Base-by-base conservation (phyloP, 2,797 vertebrate species). In the Acanthis flammea region DNA sequence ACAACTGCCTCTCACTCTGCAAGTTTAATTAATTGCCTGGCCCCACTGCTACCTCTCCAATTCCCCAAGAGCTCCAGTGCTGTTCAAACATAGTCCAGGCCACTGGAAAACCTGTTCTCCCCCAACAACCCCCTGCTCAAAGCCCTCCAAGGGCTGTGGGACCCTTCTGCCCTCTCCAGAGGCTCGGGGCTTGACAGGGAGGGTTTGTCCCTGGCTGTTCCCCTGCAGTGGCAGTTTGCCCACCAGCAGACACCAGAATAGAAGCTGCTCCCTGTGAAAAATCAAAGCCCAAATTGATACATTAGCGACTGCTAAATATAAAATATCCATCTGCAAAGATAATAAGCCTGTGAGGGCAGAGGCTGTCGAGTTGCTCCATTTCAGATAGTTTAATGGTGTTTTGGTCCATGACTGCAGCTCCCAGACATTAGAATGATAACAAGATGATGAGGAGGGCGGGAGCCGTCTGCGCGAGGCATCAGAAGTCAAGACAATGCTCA, bases 321-420 rank as follows among this genome's bases (percentile, higher is more conserved):
- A 96, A 96, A 96, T 84, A 92, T 33, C 94, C 90, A 96, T 95
- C 95, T 95, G 88, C 86, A 85, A 83, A 92, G 95, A 95, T 94
- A 96, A 94, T 94, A 88, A 95, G 91, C 70, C 89, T 79, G 74
- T 14, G 67, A 96, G 95, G 95, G 86, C 94, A 94, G 84, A 84
- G 91, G 89, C 95, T 95, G 91, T 44, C 37, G 85, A 92, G 95
- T 91, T 92, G 89, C 88, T 96, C 95, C 74, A 47, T 95, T 96
- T 93, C 88, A 92, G 94, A 90, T 84, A 92, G 91, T 95, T 94
- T 96, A 95, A 93, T 92, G 92, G 96, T 90, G 92, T 95, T 95
- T 92, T 95, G 86, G 92, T 93, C 94, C 86, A 66, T 70, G 86
- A 91, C 94, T 76, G 91, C 92, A 24, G 91, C 92, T 91, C 86